A percentile compares a stretch with the other conserved stretches of the same genome.
Conservation (phyloP, 2,888 invertebrate genomes). For the Hydroisotoma schaefferi region DNA sequence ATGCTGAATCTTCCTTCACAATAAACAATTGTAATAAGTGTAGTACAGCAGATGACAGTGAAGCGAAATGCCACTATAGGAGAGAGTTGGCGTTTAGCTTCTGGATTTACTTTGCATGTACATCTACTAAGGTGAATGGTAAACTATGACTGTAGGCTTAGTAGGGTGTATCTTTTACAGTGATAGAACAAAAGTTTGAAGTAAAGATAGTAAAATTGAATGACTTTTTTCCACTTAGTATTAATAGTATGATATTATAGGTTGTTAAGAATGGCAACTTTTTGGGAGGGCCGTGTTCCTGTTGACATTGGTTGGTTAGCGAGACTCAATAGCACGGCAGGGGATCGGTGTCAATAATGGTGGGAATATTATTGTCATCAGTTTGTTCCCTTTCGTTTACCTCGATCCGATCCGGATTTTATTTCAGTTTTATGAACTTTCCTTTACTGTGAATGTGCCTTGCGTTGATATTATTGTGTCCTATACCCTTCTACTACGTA, state of each 20-base stretch:
- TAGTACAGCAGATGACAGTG: background rate
- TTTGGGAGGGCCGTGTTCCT: conserved; percentile 37
- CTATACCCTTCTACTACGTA: background rate
- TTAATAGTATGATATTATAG: background rate
- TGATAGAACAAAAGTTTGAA: conserved; percentile 1
- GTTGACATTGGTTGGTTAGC: conserved; percentile 43
- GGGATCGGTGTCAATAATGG: conserved; percentile 41
- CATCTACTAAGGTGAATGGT: too few species aligned
- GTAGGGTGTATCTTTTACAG: conserved; percentile 1
- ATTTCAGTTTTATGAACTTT: conserved; percentile 19
- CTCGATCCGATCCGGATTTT: conserved; percentile 22
- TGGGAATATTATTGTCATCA: conserved; percentile 44
- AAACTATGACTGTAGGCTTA: too few species aligned
- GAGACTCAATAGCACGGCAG: conserved; percentile 37
- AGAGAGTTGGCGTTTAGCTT: too few species aligned
- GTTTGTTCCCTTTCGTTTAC: conserved; percentile 19
- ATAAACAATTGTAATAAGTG: background rate
- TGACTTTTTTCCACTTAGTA: conserved; percentile 15
- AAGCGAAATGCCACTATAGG: background rate
- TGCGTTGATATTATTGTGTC: too few species aligned
- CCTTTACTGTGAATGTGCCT: background rate
- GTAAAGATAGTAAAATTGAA: too few species aligned
- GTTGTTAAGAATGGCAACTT: conserved; percentile 15
- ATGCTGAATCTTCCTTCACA: too few species aligned
- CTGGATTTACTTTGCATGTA: too few species aligned